Evolutionary conservation across 2,888 invertebrate species (phyloP), one percentile per base, ranked within the genome.

Genomic region (Steinernema hermaphroditum): DNA sequence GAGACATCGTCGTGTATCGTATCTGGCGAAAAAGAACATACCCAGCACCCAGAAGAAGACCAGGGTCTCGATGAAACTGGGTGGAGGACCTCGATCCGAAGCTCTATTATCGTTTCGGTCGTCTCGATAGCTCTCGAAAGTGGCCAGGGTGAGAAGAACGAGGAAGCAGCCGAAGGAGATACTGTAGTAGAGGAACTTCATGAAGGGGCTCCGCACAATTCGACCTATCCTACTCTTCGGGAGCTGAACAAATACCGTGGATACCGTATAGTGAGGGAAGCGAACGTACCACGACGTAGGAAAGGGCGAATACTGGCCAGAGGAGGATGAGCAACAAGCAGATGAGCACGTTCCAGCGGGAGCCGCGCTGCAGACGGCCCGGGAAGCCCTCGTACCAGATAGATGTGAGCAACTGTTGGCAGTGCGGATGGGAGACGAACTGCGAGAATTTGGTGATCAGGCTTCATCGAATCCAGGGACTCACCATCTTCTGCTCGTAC

Each of bases 401-500:
- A 46, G 89, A 89, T 12, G 89, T 89, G 44, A 90, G 85, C 62
- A 90, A 85, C 81, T 90, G 90, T 81, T 90, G 90, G 80, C 90
- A 90, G 82, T 90, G 89, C 0, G 90, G 89, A 78, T 90, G 90
- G 2, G 90, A 89, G 41, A 90, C 90, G 82, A 90, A 90, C 90
- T 90, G 86, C 46, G 82, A 70, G n/a, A n/a, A n/a, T n/a, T n/a
- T n/a, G n/a, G 37, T 37, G 37, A 37, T 37, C 4, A 37, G n/a
- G n/a, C n/a, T n/a, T n/a, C n/a, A n/a, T n/a, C n/a, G n/a, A n/a
- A n/a, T n/a, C n/a, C n/a, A n/a, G n/a, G 12, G 12, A 37, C 37
- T 37, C 37, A 89, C 90, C 88, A 89, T 89, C 84, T 90, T 90
- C 82, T 90, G 90, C 80, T 89, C 89, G 80, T 89, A 90, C 80